Evolutionary conservation across 64 coral and sea anemone species (phyloP), one percentile per base, ranked within the genome.

Genomic region (Hydrozoanthus tunicans): DNA sequence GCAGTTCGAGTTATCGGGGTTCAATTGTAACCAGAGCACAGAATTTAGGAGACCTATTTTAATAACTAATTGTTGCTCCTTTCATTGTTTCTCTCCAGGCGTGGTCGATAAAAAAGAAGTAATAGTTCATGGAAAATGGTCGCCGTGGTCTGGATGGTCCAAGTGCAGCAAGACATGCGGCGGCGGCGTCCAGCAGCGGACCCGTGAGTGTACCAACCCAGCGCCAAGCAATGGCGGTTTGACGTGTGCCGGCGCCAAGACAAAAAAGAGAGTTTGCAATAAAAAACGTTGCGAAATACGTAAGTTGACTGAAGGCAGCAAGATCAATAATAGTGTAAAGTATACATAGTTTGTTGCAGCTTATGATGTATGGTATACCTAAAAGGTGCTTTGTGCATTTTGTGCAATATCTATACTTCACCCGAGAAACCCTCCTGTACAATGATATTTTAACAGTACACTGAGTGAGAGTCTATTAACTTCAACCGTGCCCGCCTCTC

Each of bases 101-200:
- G 14, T 58, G 77, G 73, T 80, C 6, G 89, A 79, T 79, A 78
- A 25, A 6, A 60, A 51, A n/a, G 61, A 51, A 75, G 60, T 64
- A 55, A 85, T 62, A 26, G 81, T 86, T 11, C 59, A 93, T 59
- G 91, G 91, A 2, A 43, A 10, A 4, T 93, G 91, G 91, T 86
- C 81, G 6, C 70, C 67, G 10, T 93, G 91, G 91, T 79, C 91
- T 5, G 72, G 70, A 2, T 93, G 91, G 91, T 73, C 70, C 17
- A 52, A 59, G 7, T 93, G 91, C 51, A 77, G 66, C 7, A 93
- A 86, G 70, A 68, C 82, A 54, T 93, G 91, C 7, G 61, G n/a
- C 11, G 71, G 83, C 1, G 91, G 91, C 5, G 72, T 32, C 6
- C 91, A 93, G 11, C 25, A 75, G 11, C 56, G 82, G 3, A 57